Base-by-base conservation (phyloP, 2,797 vertebrate species). In the Picus viridis region DNA sequence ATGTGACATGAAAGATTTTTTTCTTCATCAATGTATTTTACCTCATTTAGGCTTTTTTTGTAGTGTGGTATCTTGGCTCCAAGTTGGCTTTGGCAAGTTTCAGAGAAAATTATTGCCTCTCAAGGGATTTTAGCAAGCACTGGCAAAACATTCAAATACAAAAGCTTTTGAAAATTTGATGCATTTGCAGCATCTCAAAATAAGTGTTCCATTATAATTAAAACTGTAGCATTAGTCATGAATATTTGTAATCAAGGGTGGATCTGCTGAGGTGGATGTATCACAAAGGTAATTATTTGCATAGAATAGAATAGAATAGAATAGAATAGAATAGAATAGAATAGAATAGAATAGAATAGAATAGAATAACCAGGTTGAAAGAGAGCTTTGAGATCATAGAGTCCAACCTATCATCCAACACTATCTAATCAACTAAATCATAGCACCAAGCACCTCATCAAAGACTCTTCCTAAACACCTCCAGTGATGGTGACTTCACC, bases 221-320 rank as follows among this genome's bases (percentile, higher is more conserved):
- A 77, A 91, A 63, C 32, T 7, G 29, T n/a, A 13, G 9, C 47
- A 65, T 88, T 88, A 88, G 54, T 82, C 79, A 88, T 43, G 30
- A 76, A 43, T 75, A 85, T 75, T 83, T 94, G 79, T 79, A 93
- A 88, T 87, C 92, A 78, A 65, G 23, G 47, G 41, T 0, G 1
- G 71, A 93, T 91, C 92, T 94, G 91, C 96, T 92, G 81, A 90
- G 53, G 41, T 57, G 51, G n/a, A 58, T 68, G 36, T 69, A 72
- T 72, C 71, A 58, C 81, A 86, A 83, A 89, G 88, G 74, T 29
- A 27, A 56, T 68, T 89, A 64, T 88, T 81, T 90, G 72, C 83
- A 32, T 75, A 53, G 45, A 3, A 5, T 39, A 12, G 39, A 39
- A 39, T 39, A 12, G 39, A 39, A 39, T 39, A 12, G 39, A 39